Evolutionary conservation across 2,888 invertebrate species (phyloP).

Genomic region (Tipula confusa): DNA sequence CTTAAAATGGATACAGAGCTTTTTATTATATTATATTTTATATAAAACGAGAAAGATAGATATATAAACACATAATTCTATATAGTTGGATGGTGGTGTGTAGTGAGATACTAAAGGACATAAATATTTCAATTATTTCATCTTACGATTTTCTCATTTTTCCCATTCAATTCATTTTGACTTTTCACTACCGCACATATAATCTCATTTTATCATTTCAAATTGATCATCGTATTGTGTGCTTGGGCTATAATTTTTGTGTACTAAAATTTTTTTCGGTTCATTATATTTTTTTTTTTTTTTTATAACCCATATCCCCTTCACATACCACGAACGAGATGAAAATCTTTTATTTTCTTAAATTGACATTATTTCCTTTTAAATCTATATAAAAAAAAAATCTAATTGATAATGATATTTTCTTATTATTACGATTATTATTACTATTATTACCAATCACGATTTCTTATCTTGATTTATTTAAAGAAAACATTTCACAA

Average conservation of each 20-base stretch:
- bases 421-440: background rate
- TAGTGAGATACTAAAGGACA: background rate
- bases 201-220: constrained; percentile 20
- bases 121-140: constrained; percentile 20
- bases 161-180: background rate
- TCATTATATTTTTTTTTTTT: background rate
- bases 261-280: background rate
- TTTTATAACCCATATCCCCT: too few species aligned
- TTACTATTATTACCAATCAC: background rate
- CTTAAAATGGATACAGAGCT: background rate
- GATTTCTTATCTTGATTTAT: background rate
- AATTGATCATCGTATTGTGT: background rate
- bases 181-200: constrained; percentile 16
- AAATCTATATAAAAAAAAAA: background rate
- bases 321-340: background rate
- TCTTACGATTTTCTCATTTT: constrained; percentile 3
- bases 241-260: background rate
- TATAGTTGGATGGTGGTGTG: background rate
- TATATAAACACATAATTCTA: too few species aligned
- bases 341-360: background rate
- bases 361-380: background rate
- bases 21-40: background rate
- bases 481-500: background rate
- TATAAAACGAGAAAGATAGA: too few species aligned
- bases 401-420: constrained; percentile 12